Evolutionary conservation across 2,888 invertebrate species (phyloP).

Genomic region (Pyrocoelia pectoralis): DNA sequence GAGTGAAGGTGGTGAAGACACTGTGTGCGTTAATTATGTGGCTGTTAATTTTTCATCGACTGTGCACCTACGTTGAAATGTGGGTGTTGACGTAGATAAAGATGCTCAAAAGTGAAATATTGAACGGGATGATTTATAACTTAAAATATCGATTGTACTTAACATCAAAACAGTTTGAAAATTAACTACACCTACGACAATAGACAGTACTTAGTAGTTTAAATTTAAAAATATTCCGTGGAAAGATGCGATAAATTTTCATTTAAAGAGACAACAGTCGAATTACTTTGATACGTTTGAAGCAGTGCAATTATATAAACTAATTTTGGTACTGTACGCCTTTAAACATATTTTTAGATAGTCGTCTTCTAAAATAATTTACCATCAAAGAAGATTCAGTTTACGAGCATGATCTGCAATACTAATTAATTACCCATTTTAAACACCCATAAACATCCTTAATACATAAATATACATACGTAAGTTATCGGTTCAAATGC

Average conservation of each 20-base stretch:
- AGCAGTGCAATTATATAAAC: background rate
- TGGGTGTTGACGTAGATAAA: slow-evolving; percentile 1
- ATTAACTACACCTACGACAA: background rate
- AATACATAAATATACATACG: slow-evolving; percentile 1
- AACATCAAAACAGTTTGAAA: background rate
- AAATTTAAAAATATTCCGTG: background rate
- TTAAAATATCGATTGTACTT: background rate
- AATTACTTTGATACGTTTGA: background rate
- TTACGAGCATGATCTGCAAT: slow-evolving; percentile 1
- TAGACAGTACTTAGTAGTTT: background rate
- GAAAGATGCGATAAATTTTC: background rate
- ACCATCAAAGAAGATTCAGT: background rate
- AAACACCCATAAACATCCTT: background rate
- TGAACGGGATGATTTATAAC: background rate
- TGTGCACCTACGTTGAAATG: background rate
- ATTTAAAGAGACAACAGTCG: background rate
- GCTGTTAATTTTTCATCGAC: background rate
- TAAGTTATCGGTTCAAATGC: background rate
- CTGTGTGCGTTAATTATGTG: background rate
- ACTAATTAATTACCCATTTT: background rate
- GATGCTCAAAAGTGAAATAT: background rate
- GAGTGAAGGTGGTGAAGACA: too few species aligned
- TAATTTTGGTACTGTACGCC: too few species aligned
- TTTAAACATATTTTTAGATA: too few species aligned
- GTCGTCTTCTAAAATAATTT: background rate